Percentiles rank a stretch among this genome's conserved stretches.
Evolutionary conservation across 2,113 vertebrate genomes (phyloP).

Genomic region (Zosterops borbonicus): DNA sequence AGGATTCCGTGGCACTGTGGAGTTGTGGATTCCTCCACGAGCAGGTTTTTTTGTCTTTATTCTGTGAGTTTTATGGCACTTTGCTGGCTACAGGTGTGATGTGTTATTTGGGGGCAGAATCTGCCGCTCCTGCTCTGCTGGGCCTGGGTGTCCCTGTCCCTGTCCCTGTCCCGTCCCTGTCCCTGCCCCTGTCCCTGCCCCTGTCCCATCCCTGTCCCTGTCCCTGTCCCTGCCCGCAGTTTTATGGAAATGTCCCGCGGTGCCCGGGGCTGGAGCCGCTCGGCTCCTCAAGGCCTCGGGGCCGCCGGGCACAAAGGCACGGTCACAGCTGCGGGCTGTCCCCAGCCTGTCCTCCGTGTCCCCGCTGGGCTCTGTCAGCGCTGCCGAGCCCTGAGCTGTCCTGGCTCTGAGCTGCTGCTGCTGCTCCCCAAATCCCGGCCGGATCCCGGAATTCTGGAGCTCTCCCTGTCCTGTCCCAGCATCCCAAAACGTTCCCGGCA

Average conservation of each 20-base stretch:
- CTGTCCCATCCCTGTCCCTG: too few relatives aligned
- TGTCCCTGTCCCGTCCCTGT: too few relatives aligned
- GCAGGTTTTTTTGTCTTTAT: too few relatives aligned
- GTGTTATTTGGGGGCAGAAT: fast-evolving
- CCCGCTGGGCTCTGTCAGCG: background rate
- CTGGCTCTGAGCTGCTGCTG: background rate
- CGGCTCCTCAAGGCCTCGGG: background rate
- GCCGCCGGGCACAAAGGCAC: background rate
- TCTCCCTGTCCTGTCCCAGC: background rate
- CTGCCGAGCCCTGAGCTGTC: background rate
- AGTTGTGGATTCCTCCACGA: background rate
- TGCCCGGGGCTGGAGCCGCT: background rate
- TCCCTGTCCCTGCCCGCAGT: background rate
- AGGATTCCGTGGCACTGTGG: background rate
- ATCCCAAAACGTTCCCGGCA: background rate
- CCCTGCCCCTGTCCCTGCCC: too few relatives aligned
- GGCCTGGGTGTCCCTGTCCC: background rate
- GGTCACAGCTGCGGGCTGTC: background rate
- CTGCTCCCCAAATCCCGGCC: background rate
- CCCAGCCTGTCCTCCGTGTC: background rate
- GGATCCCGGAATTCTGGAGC: too few relatives aligned
- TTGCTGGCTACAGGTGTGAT: background rate
- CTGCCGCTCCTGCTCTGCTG: background rate
- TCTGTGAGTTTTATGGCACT: fast-evolving
- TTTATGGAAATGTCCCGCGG: fast-evolving